A percentile compares a stretch with the other conserved stretches of the same genome.
These are phyloP conservation scores for Zaprionus lachaisei DNA, from an alignment of 1,140 invertebrate genomes.

Conservation along the genomic window DNA sequence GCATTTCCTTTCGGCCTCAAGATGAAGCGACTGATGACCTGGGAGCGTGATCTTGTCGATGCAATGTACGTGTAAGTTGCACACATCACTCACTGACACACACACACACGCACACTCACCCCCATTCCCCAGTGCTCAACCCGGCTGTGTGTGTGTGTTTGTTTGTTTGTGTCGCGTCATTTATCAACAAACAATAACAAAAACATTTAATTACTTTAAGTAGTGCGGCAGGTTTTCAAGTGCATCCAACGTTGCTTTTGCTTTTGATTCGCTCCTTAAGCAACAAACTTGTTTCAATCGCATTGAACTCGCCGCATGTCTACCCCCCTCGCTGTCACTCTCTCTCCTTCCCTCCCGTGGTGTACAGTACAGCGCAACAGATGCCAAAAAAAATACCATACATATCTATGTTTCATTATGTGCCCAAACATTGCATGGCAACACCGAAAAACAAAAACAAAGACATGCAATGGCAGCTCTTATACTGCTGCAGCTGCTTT, in stretches of 20 bases:
- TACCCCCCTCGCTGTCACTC: neutral
- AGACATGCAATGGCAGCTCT: conserved; percentile 13
- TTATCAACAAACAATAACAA: conserved; percentile 38
- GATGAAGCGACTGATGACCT: conserved; percentile 83
- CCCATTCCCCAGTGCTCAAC: neutral
- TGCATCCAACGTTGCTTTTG: conserved; percentile 46
- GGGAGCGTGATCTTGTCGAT: conserved; percentile 83
- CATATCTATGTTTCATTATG: conserved; percentile 45
- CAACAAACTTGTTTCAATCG: conserved; percentile 60
- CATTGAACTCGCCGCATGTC: conserved; percentile 59
- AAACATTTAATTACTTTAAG: conserved; percentile 33
- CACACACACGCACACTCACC: conserved; percentile 19
- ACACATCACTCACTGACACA: conserved; percentile 35
- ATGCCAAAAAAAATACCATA: conserved; percentile 34
- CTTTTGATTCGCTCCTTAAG: conserved; percentile 46
- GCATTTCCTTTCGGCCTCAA: conserved; percentile 57
- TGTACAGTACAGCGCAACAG: conserved; percentile 28
- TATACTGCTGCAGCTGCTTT: conserved; percentile 51
- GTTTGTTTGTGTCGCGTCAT: conserved; percentile 46
- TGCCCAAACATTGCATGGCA: conserved; percentile 46
- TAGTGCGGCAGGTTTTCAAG: conserved; percentile 65
- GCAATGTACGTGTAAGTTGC: conserved; percentile 83
- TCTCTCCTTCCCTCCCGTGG: neutral
- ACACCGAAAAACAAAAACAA: conserved; percentile 23
- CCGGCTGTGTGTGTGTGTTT: conserved; percentile 18